phyloP scores from a whole-genome alignment of 2,888 invertebrate genomes.

The Pristionchus exspectatus region DNA sequence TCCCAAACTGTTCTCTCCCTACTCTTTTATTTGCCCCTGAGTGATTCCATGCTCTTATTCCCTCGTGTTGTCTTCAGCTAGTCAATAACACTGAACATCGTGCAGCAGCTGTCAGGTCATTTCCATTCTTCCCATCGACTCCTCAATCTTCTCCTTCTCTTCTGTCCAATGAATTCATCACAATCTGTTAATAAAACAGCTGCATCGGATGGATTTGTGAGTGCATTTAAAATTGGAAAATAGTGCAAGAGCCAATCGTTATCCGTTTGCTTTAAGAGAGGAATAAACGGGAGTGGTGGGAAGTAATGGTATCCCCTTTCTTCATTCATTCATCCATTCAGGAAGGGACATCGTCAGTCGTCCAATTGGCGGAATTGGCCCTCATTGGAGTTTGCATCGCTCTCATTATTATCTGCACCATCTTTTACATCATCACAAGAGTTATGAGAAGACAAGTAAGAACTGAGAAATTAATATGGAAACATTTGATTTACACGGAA shows the following conservation, averaged over 20 bases:
- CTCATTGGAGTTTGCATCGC: conserved; percentile 40
- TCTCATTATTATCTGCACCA: conserved; percentile 45
- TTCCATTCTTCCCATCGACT: neutral
- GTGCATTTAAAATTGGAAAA: neutral
- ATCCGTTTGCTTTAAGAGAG: neutral
- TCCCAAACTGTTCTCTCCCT: neutral
- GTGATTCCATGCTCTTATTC: neutral
- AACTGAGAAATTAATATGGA: neutral
- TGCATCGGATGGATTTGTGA: neutral
- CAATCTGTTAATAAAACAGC: neutral
- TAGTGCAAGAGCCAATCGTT: neutral
- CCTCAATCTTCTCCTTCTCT: neutral
- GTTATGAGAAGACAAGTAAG: conserved; percentile 37
- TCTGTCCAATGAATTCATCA: conserved; percentile 29
- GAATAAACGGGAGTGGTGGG: neutral
- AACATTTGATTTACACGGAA: neutral
- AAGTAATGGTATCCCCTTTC: neutral
- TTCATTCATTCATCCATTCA: neutral
- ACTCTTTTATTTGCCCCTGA: neutral
- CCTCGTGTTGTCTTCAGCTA: conserved; percentile 21
- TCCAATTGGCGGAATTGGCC: conserved; percentile 49
- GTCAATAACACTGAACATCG: conserved; percentile 39
- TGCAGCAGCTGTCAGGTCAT: conserved; percentile 30
- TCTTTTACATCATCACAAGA: conserved; percentile 43
- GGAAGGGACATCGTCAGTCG: conserved; percentile 23